Conservation (phyloP, 1,140 invertebrate genomes). For the Drosophila setifemur region DNA sequence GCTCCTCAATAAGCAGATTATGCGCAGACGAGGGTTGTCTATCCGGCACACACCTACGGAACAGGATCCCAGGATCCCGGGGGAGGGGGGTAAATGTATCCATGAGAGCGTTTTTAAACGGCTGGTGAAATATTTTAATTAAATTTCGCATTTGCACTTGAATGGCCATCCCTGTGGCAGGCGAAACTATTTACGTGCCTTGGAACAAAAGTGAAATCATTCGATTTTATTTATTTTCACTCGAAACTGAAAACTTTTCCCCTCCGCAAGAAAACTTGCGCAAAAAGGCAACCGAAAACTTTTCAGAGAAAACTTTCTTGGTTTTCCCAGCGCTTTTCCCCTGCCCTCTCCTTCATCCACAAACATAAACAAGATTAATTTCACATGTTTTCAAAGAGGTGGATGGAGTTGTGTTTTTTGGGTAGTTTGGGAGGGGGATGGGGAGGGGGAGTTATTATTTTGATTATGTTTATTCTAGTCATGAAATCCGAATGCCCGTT, state of each 20-base stretch:
- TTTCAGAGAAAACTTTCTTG: constrained; percentile 64
- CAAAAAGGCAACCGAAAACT: constrained; percentile 59
- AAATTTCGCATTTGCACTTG: constrained; percentile 60
- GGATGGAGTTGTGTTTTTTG: too few species aligned
- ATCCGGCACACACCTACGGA: constrained; percentile 39
- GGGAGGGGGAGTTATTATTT: constrained; percentile 64
- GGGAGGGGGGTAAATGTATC: too few species aligned
- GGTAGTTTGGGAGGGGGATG: too few species aligned
- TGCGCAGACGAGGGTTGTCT: constrained; percentile 51
- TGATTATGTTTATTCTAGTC: constrained; percentile 80
- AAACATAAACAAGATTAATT: constrained; percentile 78
- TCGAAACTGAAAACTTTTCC: constrained; percentile 49
- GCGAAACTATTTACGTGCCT: constrained; percentile 55
- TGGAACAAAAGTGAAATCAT: constrained; percentile 59
- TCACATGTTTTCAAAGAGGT: constrained; percentile 58
- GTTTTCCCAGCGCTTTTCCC: constrained; percentile 11
- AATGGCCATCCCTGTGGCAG: constrained; percentile 33
- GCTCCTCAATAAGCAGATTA: constrained; percentile 79
- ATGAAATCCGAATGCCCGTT: constrained; percentile 66
- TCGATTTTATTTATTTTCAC: constrained; percentile 74
- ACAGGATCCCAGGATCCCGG: neutral
- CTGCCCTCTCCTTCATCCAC: constrained; percentile 28
- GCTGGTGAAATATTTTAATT: constrained; percentile 58
- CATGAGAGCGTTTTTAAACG: constrained; percentile 29
- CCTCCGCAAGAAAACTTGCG: constrained; percentile 36